Evolutionary conservation across 2,888 invertebrate species (phyloP).

Genomic region (Limnephilus marmoratus): DNA sequence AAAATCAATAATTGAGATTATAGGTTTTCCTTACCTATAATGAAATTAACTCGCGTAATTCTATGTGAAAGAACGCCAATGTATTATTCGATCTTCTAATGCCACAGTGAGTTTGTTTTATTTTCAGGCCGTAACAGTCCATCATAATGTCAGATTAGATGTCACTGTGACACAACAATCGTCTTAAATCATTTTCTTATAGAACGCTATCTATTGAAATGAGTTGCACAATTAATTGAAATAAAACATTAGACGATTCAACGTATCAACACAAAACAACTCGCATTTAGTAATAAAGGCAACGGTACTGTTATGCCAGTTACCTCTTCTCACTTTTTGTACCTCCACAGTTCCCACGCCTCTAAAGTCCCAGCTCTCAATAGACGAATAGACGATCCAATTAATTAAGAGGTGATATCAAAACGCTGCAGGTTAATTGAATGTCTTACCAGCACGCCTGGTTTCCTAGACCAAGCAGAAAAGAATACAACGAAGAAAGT

Average conservation of each 20-base stretch:
- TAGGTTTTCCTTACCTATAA: too few species aligned
- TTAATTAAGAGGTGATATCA: conserved; percentile 7
- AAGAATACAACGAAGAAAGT: neutral
- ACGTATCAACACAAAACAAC: conserved; percentile 3
- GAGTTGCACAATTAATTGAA: neutral
- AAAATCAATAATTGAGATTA: too few species aligned
- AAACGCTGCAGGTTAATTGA: neutral
- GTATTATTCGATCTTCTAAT: neutral
- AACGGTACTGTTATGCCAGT: conserved; percentile 12
- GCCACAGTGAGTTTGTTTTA: neutral
- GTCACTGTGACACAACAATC: neutral
- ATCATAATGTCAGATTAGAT: neutral
- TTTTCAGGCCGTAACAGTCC: neutral
- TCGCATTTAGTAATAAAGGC: conserved; percentile 3
- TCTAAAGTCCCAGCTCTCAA: conserved; percentile 6
- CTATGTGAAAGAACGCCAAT: neutral
- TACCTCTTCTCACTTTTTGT: neutral
- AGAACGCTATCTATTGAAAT: neutral
- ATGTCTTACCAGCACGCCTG: neutral
- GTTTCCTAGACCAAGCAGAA: neutral
- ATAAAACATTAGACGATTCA: neutral
- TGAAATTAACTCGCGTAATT: neutral
- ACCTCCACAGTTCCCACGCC: conserved; percentile 4
- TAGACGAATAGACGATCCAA: neutral
- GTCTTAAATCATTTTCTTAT: neutral